These are phyloP conservation scores for Pseudonaja textilis DNA, from an alignment of 2,113 vertebrate species.

Conservation along the genomic window DNA sequence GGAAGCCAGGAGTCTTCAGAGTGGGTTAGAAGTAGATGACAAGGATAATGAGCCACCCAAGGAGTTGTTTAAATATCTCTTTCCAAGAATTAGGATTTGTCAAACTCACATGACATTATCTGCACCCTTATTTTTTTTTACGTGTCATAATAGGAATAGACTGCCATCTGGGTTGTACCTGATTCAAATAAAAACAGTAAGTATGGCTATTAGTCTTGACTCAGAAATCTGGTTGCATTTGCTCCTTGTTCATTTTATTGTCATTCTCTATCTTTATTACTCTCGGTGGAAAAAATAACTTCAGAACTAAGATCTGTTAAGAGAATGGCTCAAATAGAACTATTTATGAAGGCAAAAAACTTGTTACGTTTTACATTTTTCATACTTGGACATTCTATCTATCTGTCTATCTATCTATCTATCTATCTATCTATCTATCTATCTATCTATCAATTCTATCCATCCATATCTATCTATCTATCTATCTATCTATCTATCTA, in stretches of 20 bases:
- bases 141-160: background rate
- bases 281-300: background rate
- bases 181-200: background rate
- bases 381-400: background rate
- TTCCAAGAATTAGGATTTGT: constrained; percentile 23
- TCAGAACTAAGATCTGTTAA: background rate
- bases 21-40: constrained; percentile 2
- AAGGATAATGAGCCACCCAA: constrained; percentile 16
- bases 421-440: background rate
- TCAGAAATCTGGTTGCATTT: background rate
- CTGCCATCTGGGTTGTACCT: background rate
- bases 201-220: background rate
- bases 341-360: background rate
- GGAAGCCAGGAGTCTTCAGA: constrained; percentile 9
- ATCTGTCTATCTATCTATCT: background rate
- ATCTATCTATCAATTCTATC: background rate
- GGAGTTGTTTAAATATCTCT: background rate
- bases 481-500: background rate
- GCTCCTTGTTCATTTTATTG: background rate
- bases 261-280: background rate
- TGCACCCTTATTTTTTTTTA: background rate
- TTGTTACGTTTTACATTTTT: background rate
- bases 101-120: background rate
- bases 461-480: background rate
- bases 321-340: background rate